Conservation (phyloP, 2,888 invertebrate genomes). For the Leptinotarsa tumamoca region DNA sequence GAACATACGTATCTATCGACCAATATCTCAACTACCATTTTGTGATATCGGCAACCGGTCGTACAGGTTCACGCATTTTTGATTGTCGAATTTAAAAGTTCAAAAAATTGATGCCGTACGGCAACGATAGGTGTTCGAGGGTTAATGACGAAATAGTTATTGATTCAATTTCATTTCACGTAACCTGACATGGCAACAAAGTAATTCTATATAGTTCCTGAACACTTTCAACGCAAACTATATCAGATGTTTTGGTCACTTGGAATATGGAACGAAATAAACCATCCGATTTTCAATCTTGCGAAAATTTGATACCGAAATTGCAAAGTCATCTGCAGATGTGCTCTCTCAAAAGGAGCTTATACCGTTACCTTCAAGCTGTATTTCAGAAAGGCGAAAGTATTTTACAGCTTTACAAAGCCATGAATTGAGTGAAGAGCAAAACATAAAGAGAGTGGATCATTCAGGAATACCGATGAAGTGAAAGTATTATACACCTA, state of each 20-base stretch:
- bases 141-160: too few species aligned
- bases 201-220: too few species aligned
- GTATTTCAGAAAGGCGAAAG: background rate
- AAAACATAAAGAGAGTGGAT: constrained; percentile 12
- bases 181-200: too few species aligned
- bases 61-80: too few species aligned
- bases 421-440: constrained; percentile 4
- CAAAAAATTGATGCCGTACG: too few species aligned
- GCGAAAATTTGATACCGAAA: background rate
- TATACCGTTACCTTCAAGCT: background rate
- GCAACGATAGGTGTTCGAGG: too few species aligned
- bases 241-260: background rate
- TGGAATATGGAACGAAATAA: background rate
- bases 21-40: too few species aligned
- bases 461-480: constrained; percentile 11
- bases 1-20: too few species aligned
- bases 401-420: constrained; percentile 10
- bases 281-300: background rate
- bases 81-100: too few species aligned
- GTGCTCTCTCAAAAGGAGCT: background rate
- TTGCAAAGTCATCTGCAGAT: constrained; percentile 4
- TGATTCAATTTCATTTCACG: too few species aligned
- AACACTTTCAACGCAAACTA: background rate
- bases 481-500: background rate
- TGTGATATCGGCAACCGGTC: too few species aligned